Percentiles rank a stretch among this genome's conserved stretches.
These are phyloP conservation scores for Microctenopoma steveboyesi DNA, from an alignment of 2,797 vertebrate species.

Conservation along the genomic window DNA sequence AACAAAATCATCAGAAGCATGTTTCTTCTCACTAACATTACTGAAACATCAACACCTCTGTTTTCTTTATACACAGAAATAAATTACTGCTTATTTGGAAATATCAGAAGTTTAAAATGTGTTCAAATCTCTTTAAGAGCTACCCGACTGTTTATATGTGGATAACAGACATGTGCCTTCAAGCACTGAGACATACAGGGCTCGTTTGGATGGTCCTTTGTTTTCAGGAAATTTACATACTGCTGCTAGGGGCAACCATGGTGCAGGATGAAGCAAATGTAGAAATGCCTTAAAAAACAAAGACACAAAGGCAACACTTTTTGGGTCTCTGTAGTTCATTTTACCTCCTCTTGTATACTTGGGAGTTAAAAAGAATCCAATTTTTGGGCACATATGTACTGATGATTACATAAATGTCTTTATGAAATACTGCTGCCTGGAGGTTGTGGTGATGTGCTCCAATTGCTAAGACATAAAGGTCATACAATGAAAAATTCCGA, in stretches of 20 bases:
- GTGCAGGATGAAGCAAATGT: not conserved
- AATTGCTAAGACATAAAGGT: constrained; percentile 41
- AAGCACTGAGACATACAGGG: constrained; percentile 26
- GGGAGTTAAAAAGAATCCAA: too few relatives aligned
- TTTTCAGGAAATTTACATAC: constrained; percentile 30
- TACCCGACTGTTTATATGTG: constrained; percentile 25
- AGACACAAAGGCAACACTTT: not conserved
- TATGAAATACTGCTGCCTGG: constrained; percentile 43
- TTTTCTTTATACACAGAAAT: not conserved
- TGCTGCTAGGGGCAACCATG: constrained; percentile 5
- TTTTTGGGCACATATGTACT: constrained; percentile 19
- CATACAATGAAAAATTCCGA: constrained; percentile 36
- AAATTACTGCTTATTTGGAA: not conserved
- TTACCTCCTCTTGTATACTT: not conserved
- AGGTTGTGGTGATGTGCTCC: constrained; percentile 30
- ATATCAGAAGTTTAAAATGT: not conserved
- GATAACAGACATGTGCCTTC: constrained; percentile 17
- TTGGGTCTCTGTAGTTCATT: not conserved
- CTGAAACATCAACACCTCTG: not conserved
- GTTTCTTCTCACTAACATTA: not conserved
- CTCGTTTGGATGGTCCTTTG: constrained; percentile 15
- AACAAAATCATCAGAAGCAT: not conserved
- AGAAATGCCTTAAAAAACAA: constrained; percentile 3
- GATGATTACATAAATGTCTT: constrained; percentile 39
- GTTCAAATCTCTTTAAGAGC: not conserved